Evolutionary conservation across 2,113 vertebrate species (phyloP).

Genomic region (Hymenochirus boettgeri): DNA sequence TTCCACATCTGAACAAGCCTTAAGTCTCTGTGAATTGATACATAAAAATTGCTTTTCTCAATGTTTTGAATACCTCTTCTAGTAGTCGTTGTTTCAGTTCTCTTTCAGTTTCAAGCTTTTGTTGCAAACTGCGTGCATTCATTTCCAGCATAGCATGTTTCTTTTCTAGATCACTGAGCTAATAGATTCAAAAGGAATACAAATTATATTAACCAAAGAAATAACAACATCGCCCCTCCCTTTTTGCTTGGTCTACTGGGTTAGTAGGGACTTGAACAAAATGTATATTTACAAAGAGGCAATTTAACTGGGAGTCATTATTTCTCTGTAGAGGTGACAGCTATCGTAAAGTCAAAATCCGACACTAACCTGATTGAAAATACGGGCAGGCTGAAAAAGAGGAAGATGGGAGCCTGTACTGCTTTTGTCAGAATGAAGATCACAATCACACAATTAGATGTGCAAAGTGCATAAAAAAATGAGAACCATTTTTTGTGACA

Average conservation of each 20-base stretch:
- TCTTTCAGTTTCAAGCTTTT: slow-evolving; percentile 93
- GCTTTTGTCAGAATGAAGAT: neutral
- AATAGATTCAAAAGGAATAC: slow-evolving; percentile 1
- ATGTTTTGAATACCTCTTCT: slow-evolving; percentile 75
- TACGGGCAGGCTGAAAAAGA: neutral
- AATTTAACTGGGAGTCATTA: neutral
- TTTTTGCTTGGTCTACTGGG: no score
- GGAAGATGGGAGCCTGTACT: slow-evolving; percentile 3
- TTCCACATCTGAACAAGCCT: no score
- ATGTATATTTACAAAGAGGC: neutral
- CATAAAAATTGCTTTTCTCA: no score
- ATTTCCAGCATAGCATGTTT: slow-evolving; percentile 97
- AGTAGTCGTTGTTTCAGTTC: slow-evolving; percentile 93
- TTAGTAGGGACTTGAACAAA: no score
- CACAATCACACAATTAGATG: neutral
- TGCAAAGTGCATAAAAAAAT: neutral
- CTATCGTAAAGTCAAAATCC: neutral
- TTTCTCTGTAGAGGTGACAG: neutral
- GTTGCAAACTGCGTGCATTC: slow-evolving; percentile 91
- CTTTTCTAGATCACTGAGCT: slow-evolving; percentile 95
- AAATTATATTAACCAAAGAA: neutral
- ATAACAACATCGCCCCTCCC: neutral
- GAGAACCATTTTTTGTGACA: neutral
- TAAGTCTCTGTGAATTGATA: no score
- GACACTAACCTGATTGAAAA: slow-evolving; percentile 1